Evolutionary conservation across 1,140 invertebrate species (phyloP).

Genomic region (Drosophila nikananu): DNA sequence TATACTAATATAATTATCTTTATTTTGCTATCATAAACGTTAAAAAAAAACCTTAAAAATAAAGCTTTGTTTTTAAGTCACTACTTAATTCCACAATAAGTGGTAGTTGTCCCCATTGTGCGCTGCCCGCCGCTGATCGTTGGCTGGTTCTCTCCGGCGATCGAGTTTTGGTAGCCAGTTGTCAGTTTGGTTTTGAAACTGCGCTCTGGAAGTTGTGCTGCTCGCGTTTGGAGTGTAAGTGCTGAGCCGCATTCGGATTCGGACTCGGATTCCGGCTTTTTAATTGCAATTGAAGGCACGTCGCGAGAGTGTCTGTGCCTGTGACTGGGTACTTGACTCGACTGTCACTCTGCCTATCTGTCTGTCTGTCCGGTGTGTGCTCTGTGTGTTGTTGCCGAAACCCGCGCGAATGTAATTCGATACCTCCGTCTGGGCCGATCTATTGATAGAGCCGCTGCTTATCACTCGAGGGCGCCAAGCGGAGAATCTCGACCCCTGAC

Average conservation of each 20-base stretch:
- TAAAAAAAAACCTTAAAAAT: too few species aligned
- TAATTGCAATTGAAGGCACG: constrained; percentile 79
- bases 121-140: constrained; percentile 20
- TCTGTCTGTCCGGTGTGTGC: neutral
- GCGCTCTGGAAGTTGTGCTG: constrained; percentile 68
- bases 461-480: constrained; percentile 57
- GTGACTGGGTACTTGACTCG: constrained; percentile 26
- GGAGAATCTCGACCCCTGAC: constrained; percentile 56
- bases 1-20: too few species aligned
- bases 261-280: constrained; percentile 72
- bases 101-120: neutral
- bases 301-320: constrained; percentile 41
- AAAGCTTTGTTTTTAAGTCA: neutral
- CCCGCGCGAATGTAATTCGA: constrained; percentile 47
- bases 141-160: constrained; percentile 69
- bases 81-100: neutral
- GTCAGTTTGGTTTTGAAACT: constrained; percentile 70
- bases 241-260: constrained; percentile 41
- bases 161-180: constrained; percentile 76
- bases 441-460: constrained; percentile 44
- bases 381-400: constrained; percentile 57
- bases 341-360: constrained; percentile 8
- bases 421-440: constrained; percentile 13
- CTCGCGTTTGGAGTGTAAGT: constrained; percentile 72
- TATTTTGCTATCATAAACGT: too few species aligned